Base-by-base conservation (phyloP, 64 coral and sea anemone species). In the Dendrophyllia cribrosa region DNA sequence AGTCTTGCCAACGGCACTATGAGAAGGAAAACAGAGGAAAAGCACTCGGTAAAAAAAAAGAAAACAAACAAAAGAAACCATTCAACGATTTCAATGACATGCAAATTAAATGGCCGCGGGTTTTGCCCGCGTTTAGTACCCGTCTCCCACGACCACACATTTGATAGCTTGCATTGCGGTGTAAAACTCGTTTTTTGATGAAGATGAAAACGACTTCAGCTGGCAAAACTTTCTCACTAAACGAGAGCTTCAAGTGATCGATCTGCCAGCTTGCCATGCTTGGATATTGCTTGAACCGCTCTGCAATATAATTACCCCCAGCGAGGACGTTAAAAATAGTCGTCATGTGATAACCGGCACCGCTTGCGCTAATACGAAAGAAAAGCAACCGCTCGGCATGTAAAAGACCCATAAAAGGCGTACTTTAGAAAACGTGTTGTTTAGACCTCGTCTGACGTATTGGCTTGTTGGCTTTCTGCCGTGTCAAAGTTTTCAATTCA, bases 1-100 rank as follows among this genome's bases (percentile, higher is more conserved):
- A 15, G 96, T 98, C 86, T 98, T 98, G 82, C 96, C 96, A 13
- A 98, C 96, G 67, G 96, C 96, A 67, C 96, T 98, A 88, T 44
- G 75, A 89, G 66, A 47, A 10, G 53, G 88, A 34, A 2, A 34
- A 34, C 34, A 34, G 34, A 34, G 34, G 34, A 34, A 34, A 34
- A 34, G 34, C 34, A 2, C 34, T 34, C 34, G 34, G 34, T 34
- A 34, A 34, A 34, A 34, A 34, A 34, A 34, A 34, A 34, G 34
- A 34, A 34, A 34, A 34, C 34, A 34, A 34, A 34, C 34, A 34
- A 34, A 34, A 34, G 34, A 34, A 34, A 34, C 34, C 34, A 34
- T 34, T 34, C 34, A 34, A 34, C 34, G 34, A 1, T 34, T 34
- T 34, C 34, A 34, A 34, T 2, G 34, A 34, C 2, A 34, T n/a